Evolutionary conservation across 2,113 vertebrate species (phyloP), one percentile per base, ranked within the genome.

Genomic region (Solenodon paradoxus): DNA sequence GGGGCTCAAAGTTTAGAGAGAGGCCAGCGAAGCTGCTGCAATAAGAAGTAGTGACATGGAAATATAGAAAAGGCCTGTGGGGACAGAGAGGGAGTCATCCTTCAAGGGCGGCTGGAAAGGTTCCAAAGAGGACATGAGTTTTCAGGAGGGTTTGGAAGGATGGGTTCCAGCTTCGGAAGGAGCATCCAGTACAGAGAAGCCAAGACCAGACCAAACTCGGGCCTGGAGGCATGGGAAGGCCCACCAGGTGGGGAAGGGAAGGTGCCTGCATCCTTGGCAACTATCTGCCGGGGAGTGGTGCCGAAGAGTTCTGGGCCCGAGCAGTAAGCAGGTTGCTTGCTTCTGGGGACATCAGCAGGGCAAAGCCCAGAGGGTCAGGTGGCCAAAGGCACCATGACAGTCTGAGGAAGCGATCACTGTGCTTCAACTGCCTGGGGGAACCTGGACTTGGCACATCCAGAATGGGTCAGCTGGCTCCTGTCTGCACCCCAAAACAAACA

Each of bases 401-500:
- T n/a, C n/a, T n/a, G 30, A 2, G 5, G 1, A 17, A n/a, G 32
- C 13, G 63, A 7, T 3, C 81, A 49, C 47, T 13, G 17, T 32
- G 53, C 35, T 49, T 1, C 51, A 11, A 59, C 6, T n/a, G 51
- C 55, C 9, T 49, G 4, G 64, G 45, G 40, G 35, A 66, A n/a
- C 35, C 42, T 68, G 32, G 57, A 32, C 10, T 38, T 53, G n/a
- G 68, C 61, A 75, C 40, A n/a, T 69, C 22, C 11, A 3, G 55
- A 51, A 61, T 7, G 2, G n/a, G 47, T 35, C 19, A 45, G 35
- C 17, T 5, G 47, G 81, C 40, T 55, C 40, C 22, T 19, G 17
- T 80, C 84, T 71, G 94, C 88, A 84, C 72, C 71, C 93, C 92
- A 87, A 72, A 72, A 96, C 68, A 69, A 80, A 79, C 53, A 90